A percentile compares a stretch with the other conserved stretches of the same genome.
Conservation (phyloP, 2,888 invertebrate genomes). For the Druceiella hillmani region DNA sequence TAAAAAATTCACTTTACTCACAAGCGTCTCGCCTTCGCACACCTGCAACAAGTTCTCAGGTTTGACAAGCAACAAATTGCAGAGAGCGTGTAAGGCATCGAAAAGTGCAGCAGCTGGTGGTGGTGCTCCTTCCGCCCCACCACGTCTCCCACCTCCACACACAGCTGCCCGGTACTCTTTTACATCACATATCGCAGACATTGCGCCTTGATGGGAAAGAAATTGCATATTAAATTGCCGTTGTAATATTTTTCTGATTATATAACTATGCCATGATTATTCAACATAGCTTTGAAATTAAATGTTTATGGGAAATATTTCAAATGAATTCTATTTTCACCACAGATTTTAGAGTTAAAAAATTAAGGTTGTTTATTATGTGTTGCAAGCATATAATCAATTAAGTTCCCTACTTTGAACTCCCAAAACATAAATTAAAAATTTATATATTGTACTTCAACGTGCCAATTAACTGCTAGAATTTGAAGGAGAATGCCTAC, state of each 20-base stretch:
- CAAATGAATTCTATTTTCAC: too few species aligned
- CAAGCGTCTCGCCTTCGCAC: conserved; percentile 90
- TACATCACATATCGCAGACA: conserved; percentile 97
- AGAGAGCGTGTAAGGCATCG: conserved; percentile 91
- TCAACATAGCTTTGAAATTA: conserved; percentile 4
- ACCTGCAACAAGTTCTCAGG: conserved; percentile 96
- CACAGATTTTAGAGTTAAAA: too few species aligned
- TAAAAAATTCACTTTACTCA: too few species aligned
- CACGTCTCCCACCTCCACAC: conserved; percentile 43
- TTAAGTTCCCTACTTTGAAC: too few species aligned
- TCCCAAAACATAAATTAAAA: too few species aligned
- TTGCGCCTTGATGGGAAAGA: conserved; percentile 70
- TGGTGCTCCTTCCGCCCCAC: conserved; percentile 48
- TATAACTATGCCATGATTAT: too few species aligned
- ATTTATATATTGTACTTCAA: too few species aligned
- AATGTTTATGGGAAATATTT: too few species aligned
- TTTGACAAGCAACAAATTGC: conserved; percentile 90
- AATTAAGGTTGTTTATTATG: too few species aligned
- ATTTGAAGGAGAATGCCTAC: too few species aligned
- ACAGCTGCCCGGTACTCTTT: conserved; percentile 92
- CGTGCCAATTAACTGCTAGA: too few species aligned
- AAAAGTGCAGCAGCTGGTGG: conserved; percentile 82
- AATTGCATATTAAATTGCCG: not conserved
- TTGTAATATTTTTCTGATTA: conserved; percentile 7
- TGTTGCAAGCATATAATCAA: too few species aligned